These are phyloP conservation scores for Papilio polyxenes DNA, from an alignment of 1,140 invertebrate species.

Conservation along the genomic window DNA sequence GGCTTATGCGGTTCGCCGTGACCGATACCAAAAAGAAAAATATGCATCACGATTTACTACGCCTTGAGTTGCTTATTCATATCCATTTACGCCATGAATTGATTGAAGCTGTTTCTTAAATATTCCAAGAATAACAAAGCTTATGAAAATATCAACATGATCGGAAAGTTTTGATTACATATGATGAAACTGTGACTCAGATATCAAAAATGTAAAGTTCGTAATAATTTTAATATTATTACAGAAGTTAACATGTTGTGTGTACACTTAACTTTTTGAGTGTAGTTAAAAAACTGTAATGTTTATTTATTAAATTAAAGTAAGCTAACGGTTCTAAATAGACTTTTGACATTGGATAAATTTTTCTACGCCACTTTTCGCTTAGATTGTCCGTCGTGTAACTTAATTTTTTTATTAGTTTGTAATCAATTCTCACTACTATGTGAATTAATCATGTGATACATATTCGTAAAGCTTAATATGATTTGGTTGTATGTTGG, in stretches of 20 bases:
- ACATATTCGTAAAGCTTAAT: not conserved
- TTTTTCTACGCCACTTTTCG: not conserved
- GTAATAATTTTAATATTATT: not conserved
- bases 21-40: conserved; percentile 44
- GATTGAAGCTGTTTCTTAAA: conserved; percentile 26
- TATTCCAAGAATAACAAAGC: conserved; percentile 26
- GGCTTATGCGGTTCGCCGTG: conserved; percentile 56
- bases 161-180: conserved; percentile 25
- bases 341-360: no score
- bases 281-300: no score
- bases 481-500: not conserved
- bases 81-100: conserved; percentile 42
- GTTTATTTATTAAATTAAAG: no score
- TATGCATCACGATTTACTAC: conserved; percentile 43
- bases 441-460: not conserved
- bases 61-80: conserved; percentile 34
- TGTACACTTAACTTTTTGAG: no score
- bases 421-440: not conserved
- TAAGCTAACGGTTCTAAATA: no score
- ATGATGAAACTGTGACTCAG: not conserved
- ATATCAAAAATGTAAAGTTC: not conserved
- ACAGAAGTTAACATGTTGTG: not conserved
- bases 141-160: conserved; percentile 21
- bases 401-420: not conserved
- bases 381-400: not conserved